Conservation (phyloP, 2,888 invertebrate genomes). For the Morpho helenor region DNA sequence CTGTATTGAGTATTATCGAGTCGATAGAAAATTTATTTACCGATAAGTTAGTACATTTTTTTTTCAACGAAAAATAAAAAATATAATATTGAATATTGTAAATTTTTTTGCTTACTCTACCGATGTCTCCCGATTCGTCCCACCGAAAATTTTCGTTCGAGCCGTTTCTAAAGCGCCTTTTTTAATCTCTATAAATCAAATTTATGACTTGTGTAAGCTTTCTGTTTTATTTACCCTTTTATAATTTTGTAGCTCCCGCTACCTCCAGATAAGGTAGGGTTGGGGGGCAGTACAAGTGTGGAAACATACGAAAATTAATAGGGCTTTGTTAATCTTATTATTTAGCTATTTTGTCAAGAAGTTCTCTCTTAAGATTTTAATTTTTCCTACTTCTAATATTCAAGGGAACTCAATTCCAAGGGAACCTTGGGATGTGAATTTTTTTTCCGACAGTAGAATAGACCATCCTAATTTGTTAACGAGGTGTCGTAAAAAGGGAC, state of each 20-base stretch:
- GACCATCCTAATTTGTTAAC: too few relatives aligned
- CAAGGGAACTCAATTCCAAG: too few relatives aligned
- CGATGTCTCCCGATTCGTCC: constrained; percentile 73
- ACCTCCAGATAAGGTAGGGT: constrained; percentile 35
- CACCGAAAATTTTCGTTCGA: constrained; percentile 77
- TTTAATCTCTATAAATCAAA: constrained; percentile 80
- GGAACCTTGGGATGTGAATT: too few relatives aligned
- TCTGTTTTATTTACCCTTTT: constrained; percentile 79
- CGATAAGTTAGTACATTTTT: too few relatives aligned
- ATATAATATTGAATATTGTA: too few relatives aligned
- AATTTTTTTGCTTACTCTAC: constrained; percentile 44
- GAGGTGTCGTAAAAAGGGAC: too few relatives aligned
- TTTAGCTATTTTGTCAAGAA: constrained; percentile 5
- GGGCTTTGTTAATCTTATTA: constrained; percentile 12
- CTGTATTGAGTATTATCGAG: too few relatives aligned
- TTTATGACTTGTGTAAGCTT: constrained; percentile 80
- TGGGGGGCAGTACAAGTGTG: constrained; percentile 21
- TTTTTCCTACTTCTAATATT: neutral
- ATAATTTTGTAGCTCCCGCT: constrained; percentile 67
- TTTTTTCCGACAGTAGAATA: too few relatives aligned
- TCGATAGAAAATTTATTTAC: too few relatives aligned
- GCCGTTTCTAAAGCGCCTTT: constrained; percentile 78
- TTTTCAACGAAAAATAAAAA: too few relatives aligned
- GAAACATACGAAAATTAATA: constrained; percentile 16
- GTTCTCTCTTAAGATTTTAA: neutral